These are phyloP conservation scores for Amphilophus citrinellus DNA, from an alignment of 2,113 vertebrate genomes.

Conservation along the genomic window DNA sequence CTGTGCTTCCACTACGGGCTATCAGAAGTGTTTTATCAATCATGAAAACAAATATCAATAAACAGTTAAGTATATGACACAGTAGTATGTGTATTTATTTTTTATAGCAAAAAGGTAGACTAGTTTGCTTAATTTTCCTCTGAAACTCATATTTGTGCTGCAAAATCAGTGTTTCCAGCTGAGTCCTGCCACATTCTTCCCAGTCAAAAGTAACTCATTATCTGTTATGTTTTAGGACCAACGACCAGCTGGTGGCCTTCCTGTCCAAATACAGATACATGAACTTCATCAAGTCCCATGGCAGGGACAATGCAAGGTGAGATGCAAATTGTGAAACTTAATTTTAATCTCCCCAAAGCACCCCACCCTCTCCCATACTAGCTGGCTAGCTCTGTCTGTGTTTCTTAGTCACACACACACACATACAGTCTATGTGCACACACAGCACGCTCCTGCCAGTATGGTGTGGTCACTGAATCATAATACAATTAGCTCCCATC, in stretches of 20 bases:
- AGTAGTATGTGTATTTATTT: not conserved
- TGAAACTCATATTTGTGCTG: conserved; percentile 10
- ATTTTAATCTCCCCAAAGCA: conserved; percentile 20
- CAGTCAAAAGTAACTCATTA: conserved; percentile 31
- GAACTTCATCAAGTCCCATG: conserved; percentile 99
- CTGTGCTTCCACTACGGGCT: not conserved
- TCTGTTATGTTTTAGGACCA: conserved; percentile 84
- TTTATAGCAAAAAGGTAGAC: not conserved
- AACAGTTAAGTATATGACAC: not conserved
- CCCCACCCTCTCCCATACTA: not conserved
- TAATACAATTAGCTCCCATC: conserved; percentile 74
- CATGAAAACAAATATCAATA: not conserved
- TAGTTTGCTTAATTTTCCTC: conserved; percentile 21
- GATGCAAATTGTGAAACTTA: conserved; percentile 7
- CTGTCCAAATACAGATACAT: conserved; percentile 95
- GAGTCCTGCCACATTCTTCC: conserved; percentile 21
- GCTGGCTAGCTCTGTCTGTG: not conserved
- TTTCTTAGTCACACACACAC: conserved; percentile 10
- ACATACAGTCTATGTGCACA: conserved; percentile 13
- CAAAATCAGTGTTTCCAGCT: conserved; percentile 10
- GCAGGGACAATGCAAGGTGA: conserved; percentile 97
- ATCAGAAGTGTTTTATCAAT: not conserved
- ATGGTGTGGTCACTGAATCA: conserved; percentile 54
- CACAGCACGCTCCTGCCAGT: conserved; percentile 38
- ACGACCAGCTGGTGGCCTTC: conserved; percentile 96